Base-by-base conservation (phyloP, 2,797 vertebrate genomes). In the Diglossa cyanea region DNA sequence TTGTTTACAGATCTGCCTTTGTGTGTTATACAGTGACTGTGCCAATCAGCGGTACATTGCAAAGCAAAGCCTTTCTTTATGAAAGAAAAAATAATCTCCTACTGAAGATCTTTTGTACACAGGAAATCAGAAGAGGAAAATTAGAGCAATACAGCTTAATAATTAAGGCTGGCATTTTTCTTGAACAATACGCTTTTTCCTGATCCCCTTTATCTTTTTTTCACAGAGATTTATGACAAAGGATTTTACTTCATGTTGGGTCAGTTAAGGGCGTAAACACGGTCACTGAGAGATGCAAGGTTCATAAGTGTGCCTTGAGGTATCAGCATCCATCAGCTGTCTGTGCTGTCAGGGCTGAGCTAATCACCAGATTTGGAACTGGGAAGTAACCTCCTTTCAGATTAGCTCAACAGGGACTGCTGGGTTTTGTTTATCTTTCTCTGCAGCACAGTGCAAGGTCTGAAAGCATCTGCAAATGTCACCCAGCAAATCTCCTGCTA, bases 1-100 rank as follows among this genome's bases (percentile, higher is more conserved):
- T 8, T 84, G 55, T 93, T 88, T 88, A 88, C 90, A 84, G 62
- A 93, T 83, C 48, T 90, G 72, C 33, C 73, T 89, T 86, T 66
- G 30, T 72, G 45, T 40, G 53, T 62, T 77, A 83, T 7, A 90
- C 33, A 77, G 71, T 18, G 16, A 57, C 73, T 44, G 31, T 86
- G 73, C 40, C 58, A 83, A 84, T 42, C 30, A 83, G 53, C 40
- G 81, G 47, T 51, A 35, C 37, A 19, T 53, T 58, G 73, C 48
- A 75, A 75, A 88, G 78, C 39, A 91, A 68, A 88, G 54, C 16
- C 37, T 83, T 86, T 86, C 51, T 90, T 94, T 91, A 83, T 45
- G 72, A 86, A 75, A 91, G 13, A 48, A 87, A 88, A 89, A 86
- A 91, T 24, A 90, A 40, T 3, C 2, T 23, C 51, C 37, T 31